These are phyloP conservation scores for Nasonia vitripennis DNA, from an alignment of 1,140 invertebrate genomes.

Conservation along the genomic window DNA sequence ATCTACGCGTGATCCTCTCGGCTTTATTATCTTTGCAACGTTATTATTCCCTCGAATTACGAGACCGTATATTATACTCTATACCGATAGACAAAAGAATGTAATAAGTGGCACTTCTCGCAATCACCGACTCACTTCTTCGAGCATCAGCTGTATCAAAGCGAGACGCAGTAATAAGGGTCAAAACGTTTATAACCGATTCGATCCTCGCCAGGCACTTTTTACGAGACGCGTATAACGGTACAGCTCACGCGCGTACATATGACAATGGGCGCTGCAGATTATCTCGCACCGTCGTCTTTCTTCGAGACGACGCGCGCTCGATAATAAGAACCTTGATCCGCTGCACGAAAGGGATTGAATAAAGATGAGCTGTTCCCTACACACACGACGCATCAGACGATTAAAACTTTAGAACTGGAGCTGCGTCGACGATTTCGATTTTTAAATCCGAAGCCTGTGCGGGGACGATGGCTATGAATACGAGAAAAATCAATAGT, in stretches of 20 bases:
- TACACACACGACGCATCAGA: background rate
- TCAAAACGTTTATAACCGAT: constrained; percentile 21
- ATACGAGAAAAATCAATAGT: too few species aligned
- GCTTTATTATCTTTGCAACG: too few species aligned
- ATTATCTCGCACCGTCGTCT: background rate
- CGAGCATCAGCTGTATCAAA: background rate
- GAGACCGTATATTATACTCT: too few species aligned
- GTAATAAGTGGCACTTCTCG: background rate
- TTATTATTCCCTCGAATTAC: too few species aligned
- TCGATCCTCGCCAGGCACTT: background rate
- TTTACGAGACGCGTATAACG: background rate
- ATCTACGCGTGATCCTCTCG: background rate
- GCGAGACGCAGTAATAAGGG: background rate
- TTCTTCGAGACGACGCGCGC: background rate
- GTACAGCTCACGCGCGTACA: background rate
- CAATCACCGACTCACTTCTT: constrained; percentile 8
- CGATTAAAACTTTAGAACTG: too few species aligned
- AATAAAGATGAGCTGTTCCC: constrained; percentile 24
- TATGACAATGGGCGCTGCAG: constrained; percentile 13
- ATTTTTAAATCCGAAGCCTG: too few species aligned
- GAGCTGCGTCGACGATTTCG: too few species aligned
- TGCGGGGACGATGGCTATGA: too few species aligned
- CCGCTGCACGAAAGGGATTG: background rate
- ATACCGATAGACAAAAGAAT: too few species aligned
- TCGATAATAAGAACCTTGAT: background rate